These are phyloP conservation scores for Mactra quadrangularis DNA, from an alignment of 1,140 invertebrate species.

Conservation along the genomic window DNA sequence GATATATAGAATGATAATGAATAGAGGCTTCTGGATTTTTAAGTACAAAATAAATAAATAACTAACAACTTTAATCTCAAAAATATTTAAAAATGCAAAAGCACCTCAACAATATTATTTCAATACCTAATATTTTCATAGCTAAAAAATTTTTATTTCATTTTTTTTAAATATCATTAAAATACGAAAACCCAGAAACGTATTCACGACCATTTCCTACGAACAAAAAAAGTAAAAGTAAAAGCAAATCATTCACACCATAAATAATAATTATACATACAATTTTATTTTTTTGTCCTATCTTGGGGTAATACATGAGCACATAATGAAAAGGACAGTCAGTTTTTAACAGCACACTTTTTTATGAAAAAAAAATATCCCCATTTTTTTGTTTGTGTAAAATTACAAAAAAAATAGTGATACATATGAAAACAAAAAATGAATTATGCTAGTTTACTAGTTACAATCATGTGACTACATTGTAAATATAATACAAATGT, in stretches of 20 bases:
- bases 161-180: not conserved
- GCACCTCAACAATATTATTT: not conserved
- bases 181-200: conserved; percentile 3
- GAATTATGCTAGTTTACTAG: no score
- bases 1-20: not conserved
- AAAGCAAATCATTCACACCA: conserved; percentile 39
- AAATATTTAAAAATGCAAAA: not conserved
- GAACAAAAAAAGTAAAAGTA: not conserved
- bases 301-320: not conserved
- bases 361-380: not conserved
- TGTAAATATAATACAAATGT: no score
- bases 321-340: not conserved
- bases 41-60: not conserved
- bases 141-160: not conserved
- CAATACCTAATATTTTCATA: not conserved
- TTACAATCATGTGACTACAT: no score
- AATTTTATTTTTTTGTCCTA: no score
- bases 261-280: conserved; percentile 12
- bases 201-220: not conserved
- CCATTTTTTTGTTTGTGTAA: not conserved
- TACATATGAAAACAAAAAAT: not conserved
- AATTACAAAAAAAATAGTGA: not conserved
- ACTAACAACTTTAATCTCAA: not conserved
- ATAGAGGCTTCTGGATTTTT: conserved; percentile 3
- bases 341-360: not conserved